Conservation (phyloP, 1,140 invertebrate species). For the Euwallacea fornicatus region DNA sequence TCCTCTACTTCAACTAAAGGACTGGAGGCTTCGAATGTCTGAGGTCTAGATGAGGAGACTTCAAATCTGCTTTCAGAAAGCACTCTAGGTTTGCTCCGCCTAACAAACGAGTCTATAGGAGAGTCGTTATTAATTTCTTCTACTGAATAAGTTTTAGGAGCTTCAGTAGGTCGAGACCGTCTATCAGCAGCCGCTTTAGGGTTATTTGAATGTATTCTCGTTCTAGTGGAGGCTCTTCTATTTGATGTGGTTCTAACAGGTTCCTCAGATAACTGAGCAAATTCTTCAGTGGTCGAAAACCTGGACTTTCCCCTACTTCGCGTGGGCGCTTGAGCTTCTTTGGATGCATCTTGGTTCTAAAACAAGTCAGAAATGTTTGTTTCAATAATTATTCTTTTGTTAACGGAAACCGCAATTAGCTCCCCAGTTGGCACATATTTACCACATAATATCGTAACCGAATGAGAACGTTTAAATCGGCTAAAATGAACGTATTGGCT, state of each 20-base stretch:
- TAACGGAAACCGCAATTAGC: no score
- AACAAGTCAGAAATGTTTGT: constrained; percentile 33
- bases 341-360: constrained; percentile 39
- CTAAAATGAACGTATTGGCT: no score
- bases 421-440: no score
- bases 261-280: constrained; percentile 30
- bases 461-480: no score
- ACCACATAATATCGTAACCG: no score
- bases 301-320: constrained; percentile 47
- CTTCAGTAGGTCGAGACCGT: constrained; percentile 18
- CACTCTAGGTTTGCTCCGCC: constrained; percentile 43
- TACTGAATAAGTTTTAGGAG: constrained; percentile 45
- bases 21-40: constrained; percentile 7
- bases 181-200: constrained; percentile 23
- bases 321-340: constrained; percentile 32
- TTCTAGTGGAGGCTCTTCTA: constrained; percentile 37
- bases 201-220: constrained; percentile 33
- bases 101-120: constrained; percentile 40
- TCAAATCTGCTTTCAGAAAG: constrained; percentile 48
- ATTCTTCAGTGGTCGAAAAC: constrained; percentile 45
- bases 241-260: constrained; percentile 16
- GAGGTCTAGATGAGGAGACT: constrained; percentile 7
- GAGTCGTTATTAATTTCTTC: constrained; percentile 50
- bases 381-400: no score
- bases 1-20: constrained; percentile 29